phyloP scores from a whole-genome alignment of 2,797 vertebrate species.

The Pelobates cultripes region DNA sequence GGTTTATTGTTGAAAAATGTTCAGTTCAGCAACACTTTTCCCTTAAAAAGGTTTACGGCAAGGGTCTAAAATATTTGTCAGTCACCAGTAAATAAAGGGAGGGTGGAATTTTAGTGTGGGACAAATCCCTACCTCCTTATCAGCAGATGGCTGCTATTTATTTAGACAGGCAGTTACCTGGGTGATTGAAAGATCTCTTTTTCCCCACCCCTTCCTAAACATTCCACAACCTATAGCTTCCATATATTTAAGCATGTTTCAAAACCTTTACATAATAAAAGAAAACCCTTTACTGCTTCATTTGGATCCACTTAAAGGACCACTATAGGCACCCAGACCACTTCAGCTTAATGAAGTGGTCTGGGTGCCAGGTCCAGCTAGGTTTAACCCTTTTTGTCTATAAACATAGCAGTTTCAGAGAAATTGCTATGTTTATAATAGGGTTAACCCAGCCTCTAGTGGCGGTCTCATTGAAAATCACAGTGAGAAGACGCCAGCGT shows the following conservation, averaged over 20 bases:
- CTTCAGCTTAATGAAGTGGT: too few species aligned
- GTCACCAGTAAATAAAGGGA: not conserved
- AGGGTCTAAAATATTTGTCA: not conserved
- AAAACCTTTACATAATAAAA: not conserved
- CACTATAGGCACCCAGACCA: too few species aligned
- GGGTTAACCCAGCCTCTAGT: too few species aligned
- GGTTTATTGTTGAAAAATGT: not conserved
- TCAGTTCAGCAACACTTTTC: not conserved
- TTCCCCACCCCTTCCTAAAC: not conserved
- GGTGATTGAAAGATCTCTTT: not conserved
- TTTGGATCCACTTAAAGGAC: too few species aligned
- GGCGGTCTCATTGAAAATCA: too few species aligned
- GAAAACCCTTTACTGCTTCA: too few species aligned
- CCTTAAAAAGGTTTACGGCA: not conserved
- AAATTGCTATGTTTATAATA: too few species aligned
- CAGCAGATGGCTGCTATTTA: conserved; percentile 30
- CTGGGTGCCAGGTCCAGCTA: too few species aligned
- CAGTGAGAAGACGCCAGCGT: too few species aligned
- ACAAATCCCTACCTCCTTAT: conserved; percentile 11
- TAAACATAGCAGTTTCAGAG: too few species aligned
- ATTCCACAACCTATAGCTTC: not conserved
- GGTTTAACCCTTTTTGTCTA: too few species aligned
- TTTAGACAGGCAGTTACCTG: conserved; percentile 23
- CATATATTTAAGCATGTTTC: conserved; percentile 8
- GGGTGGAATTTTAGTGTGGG: not conserved